Conservation (phyloP, 2,888 invertebrate genomes). For the Drosophila demipolita region DNA sequence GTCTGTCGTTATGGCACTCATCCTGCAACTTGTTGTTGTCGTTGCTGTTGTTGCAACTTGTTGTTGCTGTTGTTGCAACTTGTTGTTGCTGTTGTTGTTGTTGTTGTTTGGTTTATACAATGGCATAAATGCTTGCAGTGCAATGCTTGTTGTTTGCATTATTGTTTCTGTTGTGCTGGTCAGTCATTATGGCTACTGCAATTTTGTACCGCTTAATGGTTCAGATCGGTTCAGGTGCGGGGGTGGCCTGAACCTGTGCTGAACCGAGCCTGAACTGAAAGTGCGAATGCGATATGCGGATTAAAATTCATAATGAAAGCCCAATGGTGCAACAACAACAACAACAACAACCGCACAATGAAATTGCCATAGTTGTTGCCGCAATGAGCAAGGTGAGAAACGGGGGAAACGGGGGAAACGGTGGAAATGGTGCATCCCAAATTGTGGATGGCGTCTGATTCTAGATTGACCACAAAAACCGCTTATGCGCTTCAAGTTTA, state of each 20-base stretch:
- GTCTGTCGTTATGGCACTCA: constrained; percentile 71
- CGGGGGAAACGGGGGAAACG: background rate
- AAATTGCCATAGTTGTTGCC: constrained; percentile 56
- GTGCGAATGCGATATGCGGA: constrained; percentile 80
- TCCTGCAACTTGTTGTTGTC: constrained; percentile 30
- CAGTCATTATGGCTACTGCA: constrained; percentile 76
- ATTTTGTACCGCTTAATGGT: constrained; percentile 75
- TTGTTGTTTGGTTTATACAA: constrained; percentile 70
- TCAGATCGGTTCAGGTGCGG: constrained; percentile 14
- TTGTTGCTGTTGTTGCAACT: constrained; percentile 26
- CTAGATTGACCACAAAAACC: constrained; percentile 65
- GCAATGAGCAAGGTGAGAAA: constrained; percentile 35
- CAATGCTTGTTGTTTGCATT: constrained; percentile 29
- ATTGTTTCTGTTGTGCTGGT: constrained; percentile 48
- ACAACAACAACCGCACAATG: constrained; percentile 22
- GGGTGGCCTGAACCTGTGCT: constrained; percentile 8
- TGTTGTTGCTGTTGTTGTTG: constrained; percentile 43
- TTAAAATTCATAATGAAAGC: constrained; percentile 79
- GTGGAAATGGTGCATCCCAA: background rate
- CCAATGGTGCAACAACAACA: constrained; percentile 34
- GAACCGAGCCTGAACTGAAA: constrained; percentile 57
- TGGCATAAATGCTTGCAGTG: constrained; percentile 42
- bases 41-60: constrained; percentile 28
- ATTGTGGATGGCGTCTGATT: constrained; percentile 15
- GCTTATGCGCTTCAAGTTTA: constrained; percentile 76